These are phyloP conservation scores for Omphaloscelis lunosa DNA, from an alignment of 2,888 invertebrate species.

Conservation along the genomic window DNA sequence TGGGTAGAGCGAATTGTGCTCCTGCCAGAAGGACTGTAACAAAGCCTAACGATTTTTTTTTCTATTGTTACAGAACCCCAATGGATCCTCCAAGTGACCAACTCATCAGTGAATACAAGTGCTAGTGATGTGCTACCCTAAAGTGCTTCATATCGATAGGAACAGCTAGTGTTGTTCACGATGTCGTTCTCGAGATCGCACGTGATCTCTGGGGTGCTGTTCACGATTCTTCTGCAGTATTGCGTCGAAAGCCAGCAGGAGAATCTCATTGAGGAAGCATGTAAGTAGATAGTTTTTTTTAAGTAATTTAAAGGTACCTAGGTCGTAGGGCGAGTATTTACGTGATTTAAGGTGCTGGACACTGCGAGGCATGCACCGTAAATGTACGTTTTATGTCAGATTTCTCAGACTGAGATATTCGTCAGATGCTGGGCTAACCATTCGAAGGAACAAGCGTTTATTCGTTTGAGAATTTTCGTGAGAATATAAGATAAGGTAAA, in stretches of 20 bases:
- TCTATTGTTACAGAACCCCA: constrained; percentile 68
- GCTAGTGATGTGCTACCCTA: constrained; percentile 73
- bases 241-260: constrained; percentile 84
- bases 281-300: constrained; percentile 71
- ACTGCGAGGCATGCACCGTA: not conserved
- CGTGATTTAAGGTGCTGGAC: not conserved
- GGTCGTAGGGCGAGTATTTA: not conserved
- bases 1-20: no score
- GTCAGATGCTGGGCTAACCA: no score
- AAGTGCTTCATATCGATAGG: constrained; percentile 70
- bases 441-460: not conserved
- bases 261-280: constrained; percentile 86
- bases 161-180: constrained; percentile 69
- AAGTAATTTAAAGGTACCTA: not conserved
- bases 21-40: not conserved
- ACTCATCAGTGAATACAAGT: constrained; percentile 55
- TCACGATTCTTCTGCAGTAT: constrained; percentile 79
- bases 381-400: not conserved
- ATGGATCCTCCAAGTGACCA: constrained; percentile 26
- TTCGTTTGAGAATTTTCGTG: not conserved
- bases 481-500: not conserved
- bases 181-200: constrained; percentile 76
- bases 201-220: constrained; percentile 75
- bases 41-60: not conserved
- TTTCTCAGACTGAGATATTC: no score